phyloP scores from a whole-genome alignment of 2,113 vertebrate species.

The Ondatra zibethicus region DNA sequence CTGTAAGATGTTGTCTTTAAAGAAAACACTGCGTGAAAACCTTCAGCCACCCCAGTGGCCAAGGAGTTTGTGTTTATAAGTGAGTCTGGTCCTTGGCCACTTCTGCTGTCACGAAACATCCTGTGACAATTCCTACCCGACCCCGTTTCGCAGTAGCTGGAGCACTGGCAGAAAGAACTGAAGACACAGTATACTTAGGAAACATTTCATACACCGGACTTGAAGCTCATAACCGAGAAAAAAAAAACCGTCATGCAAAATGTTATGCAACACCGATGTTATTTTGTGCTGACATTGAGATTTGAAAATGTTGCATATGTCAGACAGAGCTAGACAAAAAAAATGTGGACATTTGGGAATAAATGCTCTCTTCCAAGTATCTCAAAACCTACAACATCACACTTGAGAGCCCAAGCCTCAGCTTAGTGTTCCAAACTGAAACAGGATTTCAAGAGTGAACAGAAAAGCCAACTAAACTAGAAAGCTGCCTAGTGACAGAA shows the following conservation, averaged over 20 bases:
- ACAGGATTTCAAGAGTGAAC: slow-evolving; percentile 76
- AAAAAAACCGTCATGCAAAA: slow-evolving; percentile 95
- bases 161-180: slow-evolving; percentile 88
- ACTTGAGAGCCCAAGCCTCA: slow-evolving; percentile 82
- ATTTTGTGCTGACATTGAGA: slow-evolving; percentile 93
- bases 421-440: slow-evolving; percentile 77
- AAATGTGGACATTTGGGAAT: slow-evolving; percentile 91
- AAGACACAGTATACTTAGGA: slow-evolving; percentile 87
- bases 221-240: slow-evolving; percentile 91
- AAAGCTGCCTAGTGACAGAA: slow-evolving; percentile 84
- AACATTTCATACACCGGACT: slow-evolving; percentile 89
- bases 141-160: slow-evolving; percentile 87
- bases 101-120: slow-evolving; percentile 69
- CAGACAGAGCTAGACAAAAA: slow-evolving; percentile 91
- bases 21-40: slow-evolving; percentile 87
- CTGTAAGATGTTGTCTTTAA: slow-evolving; percentile 89
- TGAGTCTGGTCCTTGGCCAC: slow-evolving; percentile 80
- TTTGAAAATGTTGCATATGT: slow-evolving; percentile 93
- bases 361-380: slow-evolving; percentile 85
- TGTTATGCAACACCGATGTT: slow-evolving; percentile 91
- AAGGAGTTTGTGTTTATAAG: slow-evolving; percentile 73
- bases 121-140: slow-evolving; percentile 76
- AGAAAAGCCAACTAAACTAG: slow-evolving; percentile 85
- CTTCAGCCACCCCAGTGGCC: slow-evolving; percentile 83
- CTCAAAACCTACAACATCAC: slow-evolving; percentile 81